Evolutionary conservation across 2,113 vertebrate genomes (phyloP), one percentile per base, ranked within the genome.

Genomic region (Cinclus mexicanus): DNA sequence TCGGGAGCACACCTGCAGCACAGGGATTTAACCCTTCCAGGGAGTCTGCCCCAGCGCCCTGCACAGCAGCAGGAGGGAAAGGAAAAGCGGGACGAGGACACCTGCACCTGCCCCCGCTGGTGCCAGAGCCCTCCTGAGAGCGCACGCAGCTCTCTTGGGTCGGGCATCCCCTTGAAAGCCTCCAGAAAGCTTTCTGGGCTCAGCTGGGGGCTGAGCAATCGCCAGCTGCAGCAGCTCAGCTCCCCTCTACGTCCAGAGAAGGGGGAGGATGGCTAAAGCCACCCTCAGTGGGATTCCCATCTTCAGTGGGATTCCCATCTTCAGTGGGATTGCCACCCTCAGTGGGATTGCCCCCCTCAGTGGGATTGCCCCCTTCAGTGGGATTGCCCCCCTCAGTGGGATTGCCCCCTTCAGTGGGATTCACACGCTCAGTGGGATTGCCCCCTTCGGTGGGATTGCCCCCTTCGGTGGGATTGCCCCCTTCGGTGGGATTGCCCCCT

Each of bases 201-300:
- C 14, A 14, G 0, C 25, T 16, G 63, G 42, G 60, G 31, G n/a
- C 15, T 14, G 12, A 74, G n/a, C 31, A 20, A 16, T 11, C 4
- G 1, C 4, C 0, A 14, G 46, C 3, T 4, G 18, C 35, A 50
- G 37, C 71, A 46, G 0, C 20, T 41, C 37, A 1, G 31, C 50
- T n/a, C 24, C 39, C 14, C 64, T 59, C 33, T 8, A 1, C 7
- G 5, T 5, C n/a, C 49, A 42, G 46, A 2, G 15, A 8, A 4
- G 13, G 26, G 68, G 41, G 70, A 60, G 35, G 17, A 4, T 3
- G 50, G 60, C 47, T 23, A 10, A 57, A 60, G 3, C 17, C 55
- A 3, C 6, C 31, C 57, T 29, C 42, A 2, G 0, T 1, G 74
- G 56, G 12, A 31, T 9, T 11, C 56, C 44, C 33, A 0, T 3